A percentile compares a stretch with the other conserved stretches of the same genome.
Evolutionary conservation across 2,113 vertebrate genomes (phyloP).

Genomic region (Microtus montanus): DNA sequence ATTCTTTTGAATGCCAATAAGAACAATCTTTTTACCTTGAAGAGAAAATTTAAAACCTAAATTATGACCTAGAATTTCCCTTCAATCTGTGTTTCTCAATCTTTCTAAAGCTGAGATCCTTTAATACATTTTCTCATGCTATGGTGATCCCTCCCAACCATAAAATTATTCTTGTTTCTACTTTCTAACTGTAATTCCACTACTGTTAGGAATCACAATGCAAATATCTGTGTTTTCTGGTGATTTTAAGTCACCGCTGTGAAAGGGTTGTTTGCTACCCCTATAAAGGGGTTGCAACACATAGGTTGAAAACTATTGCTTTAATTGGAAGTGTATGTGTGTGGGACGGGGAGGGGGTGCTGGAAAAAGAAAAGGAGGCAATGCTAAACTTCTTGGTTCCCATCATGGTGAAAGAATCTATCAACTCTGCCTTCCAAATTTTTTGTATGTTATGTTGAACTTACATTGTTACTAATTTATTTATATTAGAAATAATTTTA

Average conservation of each 20-base stretch:
- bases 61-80: too few relatives aligned
- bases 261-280: neutral
- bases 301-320: neutral
- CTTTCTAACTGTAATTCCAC: neutral
- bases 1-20: neutral
- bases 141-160: too few relatives aligned
- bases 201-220: neutral
- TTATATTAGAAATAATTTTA: neutral
- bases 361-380: neutral
- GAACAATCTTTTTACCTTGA: neutral
- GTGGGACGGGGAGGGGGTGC: neutral
- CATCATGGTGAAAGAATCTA: neutral
- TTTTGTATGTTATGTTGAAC: neutral
- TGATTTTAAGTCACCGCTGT: neutral
- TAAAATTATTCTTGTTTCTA: neutral
- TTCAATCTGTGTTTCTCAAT: neutral
- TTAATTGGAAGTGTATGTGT: neutral
- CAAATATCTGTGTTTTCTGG: neutral
- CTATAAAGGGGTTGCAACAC: fast-evolving
- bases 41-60: neutral
- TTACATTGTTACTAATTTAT: neutral
- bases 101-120: neutral
- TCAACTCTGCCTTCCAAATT: neutral
- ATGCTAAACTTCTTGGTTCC: neutral
- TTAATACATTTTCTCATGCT: neutral